Evolutionary conservation across 2,797 vertebrate genomes (phyloP).

Genomic region (Hafferia zeledoni): DNA sequence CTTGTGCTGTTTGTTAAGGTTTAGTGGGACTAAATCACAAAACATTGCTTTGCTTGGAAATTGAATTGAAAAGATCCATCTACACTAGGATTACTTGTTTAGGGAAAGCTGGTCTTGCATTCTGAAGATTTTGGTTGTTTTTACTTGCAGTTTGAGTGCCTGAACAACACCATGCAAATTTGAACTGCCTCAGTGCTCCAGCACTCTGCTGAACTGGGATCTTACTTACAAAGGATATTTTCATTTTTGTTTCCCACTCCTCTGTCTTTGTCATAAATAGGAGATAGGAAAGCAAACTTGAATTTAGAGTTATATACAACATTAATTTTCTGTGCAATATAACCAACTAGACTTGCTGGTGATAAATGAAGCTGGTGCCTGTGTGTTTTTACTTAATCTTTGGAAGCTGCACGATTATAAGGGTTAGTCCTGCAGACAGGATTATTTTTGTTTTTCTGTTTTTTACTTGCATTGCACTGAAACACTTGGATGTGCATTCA

Average conservation of each 20-base stretch:
- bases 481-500: background rate
- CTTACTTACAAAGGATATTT: background rate
- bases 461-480: background rate
- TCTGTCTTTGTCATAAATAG: background rate
- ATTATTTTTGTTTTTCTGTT: background rate
- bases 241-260: background rate
- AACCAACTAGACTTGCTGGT: background rate
- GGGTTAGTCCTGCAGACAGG: background rate
- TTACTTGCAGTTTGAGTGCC: background rate
- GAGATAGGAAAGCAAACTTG: background rate
- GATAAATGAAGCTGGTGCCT: background rate
- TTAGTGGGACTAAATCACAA: slow-evolving; percentile 52
- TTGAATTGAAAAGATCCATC: slow-evolving; percentile 31
- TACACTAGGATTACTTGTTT: slow-evolving; percentile 2
- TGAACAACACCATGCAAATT: background rate
- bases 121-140: slow-evolving; percentile 1
- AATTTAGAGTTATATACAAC: background rate
- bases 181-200: background rate
- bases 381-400: background rate
- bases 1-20: slow-evolving; percentile 17
- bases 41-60: slow-evolving; percentile 47
- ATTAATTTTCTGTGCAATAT: slow-evolving; percentile 13
- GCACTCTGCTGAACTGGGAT: background rate
- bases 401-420: background rate
- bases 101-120: background rate